A percentile compares a stretch with the other conserved stretches of the same genome.
These are phyloP conservation scores for Dryobotodes eremita DNA, from an alignment of 2,888 invertebrate genomes.

Conservation along the genomic window DNA sequence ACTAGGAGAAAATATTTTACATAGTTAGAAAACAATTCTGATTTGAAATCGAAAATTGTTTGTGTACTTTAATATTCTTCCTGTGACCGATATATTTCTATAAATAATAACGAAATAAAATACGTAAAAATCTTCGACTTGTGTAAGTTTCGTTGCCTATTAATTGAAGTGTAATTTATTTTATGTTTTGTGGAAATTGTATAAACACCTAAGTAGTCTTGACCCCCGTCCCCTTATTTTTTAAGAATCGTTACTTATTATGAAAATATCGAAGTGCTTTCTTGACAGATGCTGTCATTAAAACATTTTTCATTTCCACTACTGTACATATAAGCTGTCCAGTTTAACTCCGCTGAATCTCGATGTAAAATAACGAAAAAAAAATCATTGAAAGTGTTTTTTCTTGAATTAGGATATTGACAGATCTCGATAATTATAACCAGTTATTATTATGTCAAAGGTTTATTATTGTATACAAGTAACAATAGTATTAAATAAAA, in stretches of 20 bases:
- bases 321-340: slow-evolving; percentile 82
- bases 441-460: slow-evolving; percentile 89
- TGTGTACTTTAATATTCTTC: slow-evolving; percentile 78
- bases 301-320: slow-evolving; percentile 72
- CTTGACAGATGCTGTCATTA: slow-evolving; percentile 87
- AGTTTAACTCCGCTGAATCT: slow-evolving; percentile 68
- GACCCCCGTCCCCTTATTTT: slow-evolving; percentile 81
- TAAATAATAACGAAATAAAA: slow-evolving; percentile 61
- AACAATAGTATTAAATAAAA: slow-evolving; percentile 86
- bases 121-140: slow-evolving; percentile 62
- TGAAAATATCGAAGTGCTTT: slow-evolving; percentile 84
- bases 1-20: slow-evolving; percentile 81
- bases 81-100: slow-evolving; percentile 72
- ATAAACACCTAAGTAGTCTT: slow-evolving; percentile 65
- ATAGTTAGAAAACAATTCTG: slow-evolving; percentile 84
- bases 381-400: slow-evolving; percentile 74
- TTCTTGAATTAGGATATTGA: slow-evolving; percentile 82
- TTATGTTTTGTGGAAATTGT: slow-evolving; percentile 52
- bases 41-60: slow-evolving; percentile 78
- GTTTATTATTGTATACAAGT: slow-evolving; percentile 90
- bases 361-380: slow-evolving; percentile 74
- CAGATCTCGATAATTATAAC: slow-evolving; percentile 87
- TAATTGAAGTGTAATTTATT: slow-evolving; percentile 25
- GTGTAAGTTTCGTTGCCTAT: slow-evolving; percentile 53
- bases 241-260: slow-evolving; percentile 71